Percentiles rank a stretch among this genome's conserved stretches.
Evolutionary conservation across 2,888 invertebrate genomes (phyloP).

Genomic region (Andrena chrysosceles): DNA sequence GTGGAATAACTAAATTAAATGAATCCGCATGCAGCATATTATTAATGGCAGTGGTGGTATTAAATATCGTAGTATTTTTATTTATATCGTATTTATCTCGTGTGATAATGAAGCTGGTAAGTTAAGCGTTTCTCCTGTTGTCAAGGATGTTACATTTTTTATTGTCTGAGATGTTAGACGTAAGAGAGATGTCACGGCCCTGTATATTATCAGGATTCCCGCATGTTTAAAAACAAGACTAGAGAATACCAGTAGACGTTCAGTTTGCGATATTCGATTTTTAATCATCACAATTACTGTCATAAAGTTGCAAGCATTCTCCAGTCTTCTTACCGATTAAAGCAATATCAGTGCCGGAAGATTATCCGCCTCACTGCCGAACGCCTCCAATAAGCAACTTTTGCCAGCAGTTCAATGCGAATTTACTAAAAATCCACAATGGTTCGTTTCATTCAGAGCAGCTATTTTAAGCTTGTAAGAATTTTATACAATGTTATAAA

Average conservation of each 20-base stretch:
- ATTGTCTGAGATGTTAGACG: slow-evolving; percentile 20
- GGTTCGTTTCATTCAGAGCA: background rate
- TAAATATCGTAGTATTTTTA: slow-evolving; percentile 74
- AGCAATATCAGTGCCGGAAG: slow-evolving; percentile 68
- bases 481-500: slow-evolving; percentile 46
- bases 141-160: slow-evolving; percentile 18
- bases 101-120: slow-evolving; percentile 48
- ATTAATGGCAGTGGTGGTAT: slow-evolving; percentile 61
- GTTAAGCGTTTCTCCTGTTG: slow-evolving; percentile 42
- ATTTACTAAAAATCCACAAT: background rate
- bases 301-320: slow-evolving; percentile 28
- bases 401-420: slow-evolving; percentile 14
- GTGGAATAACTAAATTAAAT: slow-evolving; percentile 45
- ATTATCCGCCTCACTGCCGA: slow-evolving; percentile 56
- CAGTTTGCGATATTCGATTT: background rate
- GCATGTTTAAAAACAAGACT: slow-evolving; percentile 23
- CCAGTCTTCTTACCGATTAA: slow-evolving; percentile 46
- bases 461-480: slow-evolving; percentile 40
- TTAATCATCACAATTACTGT: background rate
- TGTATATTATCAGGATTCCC: slow-evolving; percentile 19
- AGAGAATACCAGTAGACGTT: slow-evolving; percentile 38
- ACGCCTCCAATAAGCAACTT: slow-evolving; percentile 26
- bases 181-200: slow-evolving; percentile 5
- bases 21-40: slow-evolving; percentile 60
- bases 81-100: slow-evolving; percentile 63